Conservation (phyloP, 2,797 vertebrate species). For the Tokudaia muenninki region DNA sequence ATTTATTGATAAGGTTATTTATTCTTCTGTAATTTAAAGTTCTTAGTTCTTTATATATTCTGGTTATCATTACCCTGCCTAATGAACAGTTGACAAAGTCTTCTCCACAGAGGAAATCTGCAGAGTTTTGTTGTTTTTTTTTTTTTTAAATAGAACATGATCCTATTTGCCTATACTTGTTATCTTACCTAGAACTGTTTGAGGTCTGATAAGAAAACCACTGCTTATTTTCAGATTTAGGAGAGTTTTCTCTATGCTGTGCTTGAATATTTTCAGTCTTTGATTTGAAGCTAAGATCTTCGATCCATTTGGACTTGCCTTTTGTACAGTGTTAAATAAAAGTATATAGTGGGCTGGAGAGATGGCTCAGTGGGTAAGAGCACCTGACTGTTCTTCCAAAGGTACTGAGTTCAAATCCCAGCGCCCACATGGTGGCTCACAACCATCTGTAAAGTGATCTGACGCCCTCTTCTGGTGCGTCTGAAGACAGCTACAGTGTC, state of each 20-base stretch:
- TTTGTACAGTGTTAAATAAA: not conserved
- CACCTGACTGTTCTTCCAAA: no score
- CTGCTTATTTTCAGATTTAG: not conserved
- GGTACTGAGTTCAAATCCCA: no score
- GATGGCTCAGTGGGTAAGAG: no score
- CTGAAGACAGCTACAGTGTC: no score
- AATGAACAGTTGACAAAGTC: not conserved
- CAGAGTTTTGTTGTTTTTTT: no score
- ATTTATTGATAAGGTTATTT: not conserved
- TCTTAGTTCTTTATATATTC: not conserved
- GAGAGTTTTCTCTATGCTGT: not conserved
- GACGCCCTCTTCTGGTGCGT: no score
- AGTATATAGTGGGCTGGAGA: not conserved
- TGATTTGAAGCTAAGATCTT: not conserved
- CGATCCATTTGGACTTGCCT: not conserved
- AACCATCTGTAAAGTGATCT: no score
- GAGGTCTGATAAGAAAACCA: not conserved
- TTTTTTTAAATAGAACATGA: not conserved
- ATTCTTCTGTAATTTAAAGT: not conserved
- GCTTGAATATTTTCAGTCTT: not conserved
- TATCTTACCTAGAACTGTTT: not conserved
- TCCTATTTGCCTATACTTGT: not conserved
- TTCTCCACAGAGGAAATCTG: not conserved
- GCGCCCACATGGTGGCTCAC: no score
- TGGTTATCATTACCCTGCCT: not conserved